phyloP scores from a whole-genome alignment of 2,888 invertebrate species.

The Abscondita cerata region DNA sequence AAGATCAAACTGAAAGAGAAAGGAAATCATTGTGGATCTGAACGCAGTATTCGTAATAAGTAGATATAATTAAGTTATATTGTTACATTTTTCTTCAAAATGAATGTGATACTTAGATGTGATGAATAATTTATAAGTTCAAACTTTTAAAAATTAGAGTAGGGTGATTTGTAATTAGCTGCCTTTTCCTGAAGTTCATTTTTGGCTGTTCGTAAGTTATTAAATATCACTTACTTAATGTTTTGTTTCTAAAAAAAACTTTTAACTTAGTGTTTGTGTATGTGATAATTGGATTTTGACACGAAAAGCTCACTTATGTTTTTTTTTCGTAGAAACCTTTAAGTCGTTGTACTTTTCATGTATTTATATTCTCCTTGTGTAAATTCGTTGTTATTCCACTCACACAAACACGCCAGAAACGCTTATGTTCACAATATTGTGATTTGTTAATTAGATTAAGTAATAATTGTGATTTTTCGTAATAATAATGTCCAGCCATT shows the following conservation, averaged over 20 bases:
- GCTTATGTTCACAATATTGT: conserved; percentile 1
- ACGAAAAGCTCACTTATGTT: no score
- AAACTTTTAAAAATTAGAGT: conserved; percentile 2
- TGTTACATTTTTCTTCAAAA: conserved; percentile 12
- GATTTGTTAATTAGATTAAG: conserved; percentile 7
- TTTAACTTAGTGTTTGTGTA: conserved; percentile 4
- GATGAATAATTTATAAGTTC: conserved; percentile 28
- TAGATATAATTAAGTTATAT: neutral
- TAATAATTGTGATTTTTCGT: conserved; percentile 5
- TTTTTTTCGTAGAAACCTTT: neutral
- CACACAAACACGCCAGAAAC: neutral
- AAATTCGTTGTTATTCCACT: neutral
- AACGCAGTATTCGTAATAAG: conserved; percentile 10
- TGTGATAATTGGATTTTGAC: conserved; percentile 11
- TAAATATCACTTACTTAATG: conserved; percentile 11
- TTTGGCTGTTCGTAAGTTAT: conserved; percentile 8
- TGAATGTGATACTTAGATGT: conserved; percentile 34
- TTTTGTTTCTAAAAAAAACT: neutral
- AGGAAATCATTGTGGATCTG: neutral
- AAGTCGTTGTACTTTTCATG: neutral
- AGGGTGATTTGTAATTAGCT: conserved; percentile 12
- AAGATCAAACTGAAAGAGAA: neutral
- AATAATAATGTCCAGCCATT: conserved; percentile 2
- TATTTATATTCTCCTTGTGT: no score
- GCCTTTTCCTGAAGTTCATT: neutral